Evolutionary conservation across 2,888 invertebrate genomes (phyloP), one percentile per base, ranked within the genome.

Genomic region (Polydrusus pterygomalis): DNA sequence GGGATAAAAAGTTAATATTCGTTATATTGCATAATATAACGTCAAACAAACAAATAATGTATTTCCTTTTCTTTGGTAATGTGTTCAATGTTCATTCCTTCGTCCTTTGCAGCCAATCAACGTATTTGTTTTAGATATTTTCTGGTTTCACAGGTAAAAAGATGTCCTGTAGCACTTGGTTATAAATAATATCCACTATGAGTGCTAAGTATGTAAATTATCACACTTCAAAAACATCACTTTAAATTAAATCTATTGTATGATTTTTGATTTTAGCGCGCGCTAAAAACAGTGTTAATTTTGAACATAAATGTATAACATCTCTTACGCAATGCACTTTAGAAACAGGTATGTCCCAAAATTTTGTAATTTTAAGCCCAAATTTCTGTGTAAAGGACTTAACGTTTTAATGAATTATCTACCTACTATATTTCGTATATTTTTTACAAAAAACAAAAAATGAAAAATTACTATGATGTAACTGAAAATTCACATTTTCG

Each of bases 121-220:
- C 25, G 2, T 5, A 25, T 25, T 25, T 40, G 2, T n/a, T 45
- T 45, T 45, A 13, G 45, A 11, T 20, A 15, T 60, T 18, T 38
- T 17, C 11, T 60, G 15, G 38, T 60, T 34, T 40, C 17, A 60
- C 11, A 60, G 18, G 18, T 54, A 60, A 30, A 51, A 11, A 34
- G 1, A 15, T 34, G 34, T 56, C 34, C 58, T 60, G 38, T 38
- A 60, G 40, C 38, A 60, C 38, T 34, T 60, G 9, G 10, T 38
- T 60, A 18, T 60, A 25, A 60, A 25, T 25, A 54, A 60, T 60
- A 38, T 38, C 38, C 38, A 60, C 17, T 10, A 17, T 6, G 38
- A 56, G 58, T 60, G 58, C 38, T 60, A 60, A 60, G 17, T 18
- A 17, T 60, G 17, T 60, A 38, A 58, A 58, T 58, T 25, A 38